A percentile compares a stretch with the other conserved stretches of the same genome.
Evolutionary conservation across 1,140 invertebrate species (phyloP).

Genomic region (Bombus breviceps): DNA sequence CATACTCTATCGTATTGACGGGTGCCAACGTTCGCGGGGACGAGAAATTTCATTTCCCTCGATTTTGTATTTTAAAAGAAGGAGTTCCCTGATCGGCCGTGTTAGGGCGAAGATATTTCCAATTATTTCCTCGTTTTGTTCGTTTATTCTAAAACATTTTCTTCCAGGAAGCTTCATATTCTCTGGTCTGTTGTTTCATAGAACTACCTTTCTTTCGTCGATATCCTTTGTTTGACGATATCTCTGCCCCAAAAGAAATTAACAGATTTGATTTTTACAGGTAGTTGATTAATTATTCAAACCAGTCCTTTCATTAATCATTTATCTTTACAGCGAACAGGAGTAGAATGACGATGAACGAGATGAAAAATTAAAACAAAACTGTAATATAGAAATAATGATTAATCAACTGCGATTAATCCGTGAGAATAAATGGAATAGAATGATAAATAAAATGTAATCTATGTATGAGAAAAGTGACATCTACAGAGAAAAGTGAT

Average conservation of each 20-base stretch:
- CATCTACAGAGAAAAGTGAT: not conserved
- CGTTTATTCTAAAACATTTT: not conserved
- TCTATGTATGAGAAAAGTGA: not conserved
- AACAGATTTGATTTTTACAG: too few relatives aligned
- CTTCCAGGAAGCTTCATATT: not conserved
- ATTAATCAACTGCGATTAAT: too few relatives aligned
- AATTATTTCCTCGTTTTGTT: not conserved
- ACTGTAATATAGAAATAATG: too few relatives aligned
- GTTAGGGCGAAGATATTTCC: not conserved
- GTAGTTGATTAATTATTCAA: too few relatives aligned
- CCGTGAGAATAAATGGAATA: not conserved
- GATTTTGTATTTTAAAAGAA: not conserved
- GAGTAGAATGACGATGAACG: too few relatives aligned
- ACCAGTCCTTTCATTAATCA: too few relatives aligned
- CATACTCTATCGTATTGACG: not conserved
- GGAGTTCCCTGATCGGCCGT: not conserved
- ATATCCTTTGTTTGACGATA: not conserved
- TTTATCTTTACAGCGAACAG: too few relatives aligned
- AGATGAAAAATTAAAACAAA: too few relatives aligned
- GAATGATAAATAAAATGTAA: not conserved
- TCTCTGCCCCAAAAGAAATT: too few relatives aligned
- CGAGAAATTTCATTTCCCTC: not conserved
- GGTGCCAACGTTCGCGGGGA: not conserved
- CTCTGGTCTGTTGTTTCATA: not conserved
- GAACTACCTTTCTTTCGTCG: not conserved